Conservation (phyloP, 1,140 invertebrate species). For the Achroia grisella region DNA sequence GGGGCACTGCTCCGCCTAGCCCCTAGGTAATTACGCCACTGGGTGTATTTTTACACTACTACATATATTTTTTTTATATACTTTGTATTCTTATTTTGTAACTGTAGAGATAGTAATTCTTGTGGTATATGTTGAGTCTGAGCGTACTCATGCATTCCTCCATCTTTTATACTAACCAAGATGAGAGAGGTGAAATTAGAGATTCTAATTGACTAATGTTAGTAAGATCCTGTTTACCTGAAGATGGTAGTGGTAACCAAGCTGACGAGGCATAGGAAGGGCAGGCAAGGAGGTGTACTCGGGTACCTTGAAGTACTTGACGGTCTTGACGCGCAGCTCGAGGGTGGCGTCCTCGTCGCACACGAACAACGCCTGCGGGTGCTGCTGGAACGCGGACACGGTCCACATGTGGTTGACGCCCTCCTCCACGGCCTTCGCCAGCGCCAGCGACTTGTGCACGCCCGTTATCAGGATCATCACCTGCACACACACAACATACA, state of each 20-base stretch:
- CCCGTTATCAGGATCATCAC: constrained; percentile 99
- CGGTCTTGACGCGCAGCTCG: constrained; percentile 97
- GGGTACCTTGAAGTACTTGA: constrained; percentile 98
- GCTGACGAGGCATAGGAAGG: not conserved
- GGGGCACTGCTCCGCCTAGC: no score
- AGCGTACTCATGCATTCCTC: no score
- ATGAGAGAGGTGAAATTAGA: not conserved
- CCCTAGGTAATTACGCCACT: no score
- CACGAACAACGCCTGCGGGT: constrained; percentile 92
- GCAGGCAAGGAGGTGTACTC: not conserved
- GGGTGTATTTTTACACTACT: no score
- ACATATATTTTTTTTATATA: no score
- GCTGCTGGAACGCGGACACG: constrained; percentile 98
- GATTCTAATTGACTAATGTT: no score
- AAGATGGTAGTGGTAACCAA: not conserved
- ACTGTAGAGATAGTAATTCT: not conserved
- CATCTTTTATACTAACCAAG: no score
- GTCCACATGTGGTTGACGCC: constrained; percentile 99
- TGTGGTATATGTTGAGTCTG: not conserved
- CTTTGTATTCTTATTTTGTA: no score
- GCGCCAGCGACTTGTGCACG: constrained; percentile 96
- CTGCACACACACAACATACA: constrained; percentile 53
- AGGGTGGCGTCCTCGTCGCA: constrained; percentile 99
- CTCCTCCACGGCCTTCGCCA: constrained; percentile 97
- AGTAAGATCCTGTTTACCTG: not conserved